Evolutionary conservation across 2,888 invertebrate species (phyloP), one percentile per base, ranked within the genome.

Genomic region (Clistopyga incitator): DNA sequence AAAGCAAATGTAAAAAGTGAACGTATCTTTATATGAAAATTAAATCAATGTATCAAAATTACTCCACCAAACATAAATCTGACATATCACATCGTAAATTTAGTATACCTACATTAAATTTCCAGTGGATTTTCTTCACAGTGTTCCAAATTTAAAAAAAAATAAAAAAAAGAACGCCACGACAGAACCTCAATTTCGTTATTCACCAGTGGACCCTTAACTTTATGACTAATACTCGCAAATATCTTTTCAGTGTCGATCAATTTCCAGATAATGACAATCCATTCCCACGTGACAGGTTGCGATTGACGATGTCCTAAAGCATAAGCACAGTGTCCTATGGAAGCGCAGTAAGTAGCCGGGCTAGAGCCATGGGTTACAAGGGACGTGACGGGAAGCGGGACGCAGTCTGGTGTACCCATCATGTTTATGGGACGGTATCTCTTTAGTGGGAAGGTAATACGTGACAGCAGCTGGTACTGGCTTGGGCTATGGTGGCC

Each of bases 381-480:
- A 29, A 38, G 61, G 2, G 13, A 20, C 54, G n/a, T 47, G 34
- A 65, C 34, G 18, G 20, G 45, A 47, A 50, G 47, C 61, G 59
- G 20, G 45, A 15, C 42, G 11, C 61, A 47, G 18, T 42, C n/a
- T 4, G 25, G 29, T 45, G 61, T 59, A 56, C 72, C 59, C 71
- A 61, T 77, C 59, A 68, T 45, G 78, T 78, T 74, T 68, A 70
- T 64, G 68, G 38, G 20, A 42, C 29, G 74, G 18, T n/a, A 50
- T 59, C 54, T 56, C 61, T 50, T 71, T 18, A 38, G 67, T 45
- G 59, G 67, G 20, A 56, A 34, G 71, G 59, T 50, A 67, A 75
- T 79, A 76, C 71, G 47, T 59, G 71, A 76, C 65, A 34, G 29
- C 71, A 76, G 65, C 82, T 71, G 74, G 29, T 78, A 23, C 54